Base-by-base conservation (phyloP, 2,113 vertebrate genomes). In the Astatoreochromis straeleni region DNA sequence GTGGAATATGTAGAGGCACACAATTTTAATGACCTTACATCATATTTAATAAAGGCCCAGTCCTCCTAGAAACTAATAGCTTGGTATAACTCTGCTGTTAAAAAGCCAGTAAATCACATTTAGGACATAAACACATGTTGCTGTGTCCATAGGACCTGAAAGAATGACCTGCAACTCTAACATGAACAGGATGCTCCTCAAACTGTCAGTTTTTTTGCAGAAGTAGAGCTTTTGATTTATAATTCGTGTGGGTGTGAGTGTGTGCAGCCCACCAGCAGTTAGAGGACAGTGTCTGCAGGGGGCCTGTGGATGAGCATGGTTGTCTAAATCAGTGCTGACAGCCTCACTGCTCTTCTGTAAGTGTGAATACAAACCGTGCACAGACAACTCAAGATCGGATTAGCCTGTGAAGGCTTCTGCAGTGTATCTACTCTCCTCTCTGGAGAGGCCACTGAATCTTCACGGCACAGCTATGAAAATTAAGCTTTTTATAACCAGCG, bases 281-380 rank as follows among this genome's bases (percentile, higher is more conserved):
- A 68, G 81, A 84, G 87, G 87, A 86, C 88, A 90, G 92, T 6
- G 60, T 87, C 90, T 90, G 88, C 88, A 87, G 91, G 90, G 91
- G 85, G 85, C 49, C 84, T 10, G 63, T 79, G 88, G 81, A 92
- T 87, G 86, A 93, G 82, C 87, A 55, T 16, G 85, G 86, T 53
- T 82, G 89, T 92, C 86, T 92, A 91, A 95, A 95, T 93, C 68
- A 57, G 88, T 33, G 78, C 89, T 85, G 94, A 95, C 94, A 93
- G 87, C 60, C 87, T 93, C 60, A 17, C 85, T 86, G 88, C 87
- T 93, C 81, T 17, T 79, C 90, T 93, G 21, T 35, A 63, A 35
- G 87, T 90, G 88, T 60, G 87, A 85, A 85, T 53, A 12, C 70
- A 49, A 88, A 75, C 85, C 12, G 14, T 51, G 82, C 51, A 9